Evolutionary conservation across 2,113 vertebrate genomes (phyloP).

Genomic region (Bombycilla garrulus): DNA sequence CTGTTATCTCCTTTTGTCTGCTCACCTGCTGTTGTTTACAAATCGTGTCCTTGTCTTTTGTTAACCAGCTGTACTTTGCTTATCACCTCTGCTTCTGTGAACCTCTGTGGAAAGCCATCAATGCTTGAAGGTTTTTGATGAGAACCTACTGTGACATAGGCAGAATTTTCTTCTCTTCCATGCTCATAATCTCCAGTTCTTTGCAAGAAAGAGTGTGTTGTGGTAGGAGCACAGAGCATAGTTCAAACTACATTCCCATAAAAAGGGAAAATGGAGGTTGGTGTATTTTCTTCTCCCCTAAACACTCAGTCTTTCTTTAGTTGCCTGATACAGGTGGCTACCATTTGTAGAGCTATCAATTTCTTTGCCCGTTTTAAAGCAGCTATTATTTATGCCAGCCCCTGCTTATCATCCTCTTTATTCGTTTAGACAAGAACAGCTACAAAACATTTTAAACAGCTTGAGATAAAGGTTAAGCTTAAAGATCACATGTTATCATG

Average conservation of each 20-base stretch:
- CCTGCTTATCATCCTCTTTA: conserved; percentile 75
- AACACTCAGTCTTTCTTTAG: conserved; percentile 60
- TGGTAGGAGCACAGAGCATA: neutral
- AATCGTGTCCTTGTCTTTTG: neutral
- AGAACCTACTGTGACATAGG: neutral
- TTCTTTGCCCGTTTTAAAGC: conserved; percentile 70
- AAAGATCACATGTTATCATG: conserved; percentile 71
- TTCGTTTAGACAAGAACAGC: conserved; percentile 76
- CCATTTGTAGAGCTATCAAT: conserved; percentile 77
- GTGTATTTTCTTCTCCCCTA: conserved; percentile 21
- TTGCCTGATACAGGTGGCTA: conserved; percentile 76
- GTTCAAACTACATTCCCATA: neutral
- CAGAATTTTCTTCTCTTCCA: neutral
- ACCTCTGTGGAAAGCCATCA: neutral
- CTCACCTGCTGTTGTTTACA: neutral
- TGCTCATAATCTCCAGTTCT: neutral
- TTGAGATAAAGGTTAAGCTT: conserved; percentile 76
- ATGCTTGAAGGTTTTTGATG: neutral
- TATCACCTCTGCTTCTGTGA: neutral
- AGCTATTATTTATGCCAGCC: conserved; percentile 75
- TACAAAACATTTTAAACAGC: conserved; percentile 78
- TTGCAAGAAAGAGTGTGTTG: neutral
- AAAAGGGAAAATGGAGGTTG: neutral
- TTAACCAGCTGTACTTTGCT: neutral
- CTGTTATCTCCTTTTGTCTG: neutral